Base-by-base conservation (phyloP, 2,888 invertebrate genomes). In the Gymnoscelis rufifasciata region DNA sequence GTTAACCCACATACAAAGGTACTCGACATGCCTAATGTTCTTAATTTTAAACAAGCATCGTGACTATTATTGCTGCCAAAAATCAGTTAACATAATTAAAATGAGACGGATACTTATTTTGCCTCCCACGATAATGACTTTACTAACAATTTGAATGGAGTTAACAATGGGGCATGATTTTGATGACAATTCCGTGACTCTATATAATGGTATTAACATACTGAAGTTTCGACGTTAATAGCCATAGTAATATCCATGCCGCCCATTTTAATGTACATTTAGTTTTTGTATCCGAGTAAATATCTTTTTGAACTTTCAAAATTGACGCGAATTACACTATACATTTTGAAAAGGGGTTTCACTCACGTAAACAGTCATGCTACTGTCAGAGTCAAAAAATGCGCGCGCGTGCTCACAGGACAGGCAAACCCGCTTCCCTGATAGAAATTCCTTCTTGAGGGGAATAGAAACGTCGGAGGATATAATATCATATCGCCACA, bases 1-100 rank as follows among this genome's bases (percentile, higher is more conserved):
- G 70, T 66, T 72, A 68, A 68, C 77, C 78, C 52, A 75, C 68
- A 72, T 78, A 69, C 62, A 50, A 60, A 53, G 56, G 51, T 43
- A 38, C 43, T 40, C 59, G 67, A 61, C 66, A 65, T 68, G 66
- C 61, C 62, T 75, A 76, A 78, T 76, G 72, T 68, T 71, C 59
- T 54, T 47, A 59, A 60, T 66, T 68, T 55, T 60, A 60, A 66
- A 65, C 64, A 66, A 57, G 66, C 62, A 61, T 66, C 69, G 66
- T 71, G 68, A 65, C 64, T 67, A 52, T 19, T 63, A 37, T 33
- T 62, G 61, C 62, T 71, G 72, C 66, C 69, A 75, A 72, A 75
- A 69, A 59, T 57, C 58, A 62, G 64, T 68, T 64, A 50, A 54
- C 58, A 67, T 71, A 67, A 69, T 73, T 66, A 67, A 58, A 60